Conservation (phyloP, 2,113 vertebrate species). For the Nesogale talazaci region DNA sequence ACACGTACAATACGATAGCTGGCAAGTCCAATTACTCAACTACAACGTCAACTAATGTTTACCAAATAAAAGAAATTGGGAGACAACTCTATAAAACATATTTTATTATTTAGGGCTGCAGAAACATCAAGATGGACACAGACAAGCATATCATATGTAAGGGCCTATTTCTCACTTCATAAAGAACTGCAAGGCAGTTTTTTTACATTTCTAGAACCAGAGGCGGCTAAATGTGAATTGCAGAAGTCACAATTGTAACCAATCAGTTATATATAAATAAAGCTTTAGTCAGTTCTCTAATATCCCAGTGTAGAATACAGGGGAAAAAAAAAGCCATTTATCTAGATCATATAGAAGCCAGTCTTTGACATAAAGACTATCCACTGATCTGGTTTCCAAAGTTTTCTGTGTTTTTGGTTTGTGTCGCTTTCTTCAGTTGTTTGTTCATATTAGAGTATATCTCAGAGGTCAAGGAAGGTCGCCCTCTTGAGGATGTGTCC, state of each 20-base stretch:
- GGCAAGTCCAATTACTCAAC: background rate
- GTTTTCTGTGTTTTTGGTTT: too few relatives aligned
- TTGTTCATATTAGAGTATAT: too few relatives aligned
- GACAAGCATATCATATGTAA: background rate
- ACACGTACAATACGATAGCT: background rate
- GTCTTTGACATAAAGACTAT: background rate
- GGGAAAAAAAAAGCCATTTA: background rate
- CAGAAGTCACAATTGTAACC: constrained; percentile 17
- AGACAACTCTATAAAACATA: background rate
- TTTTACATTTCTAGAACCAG: background rate
- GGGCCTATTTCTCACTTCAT: background rate
- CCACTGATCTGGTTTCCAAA: too few relatives aligned
- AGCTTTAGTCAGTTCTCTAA: constrained; percentile 18
- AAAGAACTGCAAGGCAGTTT: background rate
- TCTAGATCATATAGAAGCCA: background rate
- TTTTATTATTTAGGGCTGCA: constrained; percentile 31
- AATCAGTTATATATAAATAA: background rate
- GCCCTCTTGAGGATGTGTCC: too few relatives aligned
- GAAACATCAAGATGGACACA: constrained; percentile 18
- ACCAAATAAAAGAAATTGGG: background rate
- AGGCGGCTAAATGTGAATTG: background rate
- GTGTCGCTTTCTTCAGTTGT: too few relatives aligned
- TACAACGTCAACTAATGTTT: background rate
- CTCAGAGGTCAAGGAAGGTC: too few relatives aligned
- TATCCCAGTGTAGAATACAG: background rate